These are phyloP conservation scores for Aix galericulata DNA, from an alignment of 2,113 vertebrate species.

Conservation along the genomic window DNA sequence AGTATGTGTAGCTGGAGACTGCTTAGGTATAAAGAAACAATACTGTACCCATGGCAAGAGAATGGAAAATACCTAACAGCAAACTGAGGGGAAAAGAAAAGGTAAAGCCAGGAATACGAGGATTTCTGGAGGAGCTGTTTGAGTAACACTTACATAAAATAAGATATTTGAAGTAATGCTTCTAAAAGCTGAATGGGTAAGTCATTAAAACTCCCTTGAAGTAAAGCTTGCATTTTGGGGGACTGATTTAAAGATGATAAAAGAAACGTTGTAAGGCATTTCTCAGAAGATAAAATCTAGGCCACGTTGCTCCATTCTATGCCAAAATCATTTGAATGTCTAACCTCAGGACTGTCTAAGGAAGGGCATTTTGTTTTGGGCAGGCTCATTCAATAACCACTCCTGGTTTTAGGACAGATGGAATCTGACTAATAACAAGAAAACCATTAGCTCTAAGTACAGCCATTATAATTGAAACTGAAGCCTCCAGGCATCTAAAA, in stretches of 20 bases:
- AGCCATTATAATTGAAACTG: neutral
- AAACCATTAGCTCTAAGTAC: neutral
- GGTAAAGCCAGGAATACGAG: neutral
- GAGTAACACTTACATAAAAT: neutral
- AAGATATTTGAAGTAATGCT: neutral
- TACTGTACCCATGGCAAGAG: neutral
- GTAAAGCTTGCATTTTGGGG: neutral
- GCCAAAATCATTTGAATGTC: neutral
- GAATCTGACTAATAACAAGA: conserved; percentile 29
- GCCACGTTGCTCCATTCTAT: neutral
- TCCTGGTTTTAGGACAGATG: conserved; percentile 17
- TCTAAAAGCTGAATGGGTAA: neutral
- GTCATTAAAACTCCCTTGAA: neutral
- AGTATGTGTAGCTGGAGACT: neutral
- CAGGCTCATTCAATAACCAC: neutral
- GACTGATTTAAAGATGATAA: neutral
- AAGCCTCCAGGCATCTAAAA: neutral
- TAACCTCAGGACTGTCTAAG: neutral
- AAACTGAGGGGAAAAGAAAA: neutral
- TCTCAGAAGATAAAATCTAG: neutral
- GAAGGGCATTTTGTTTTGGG: neutral
- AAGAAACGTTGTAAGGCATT: neutral
- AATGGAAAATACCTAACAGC: neutral
- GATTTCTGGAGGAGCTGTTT: neutral
- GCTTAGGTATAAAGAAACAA: neutral